A percentile compares a stretch with the other conserved stretches of the same genome.
phyloP scores from a whole-genome alignment of 2,888 invertebrate genomes.

The Sympetrum striolatum region DNA sequence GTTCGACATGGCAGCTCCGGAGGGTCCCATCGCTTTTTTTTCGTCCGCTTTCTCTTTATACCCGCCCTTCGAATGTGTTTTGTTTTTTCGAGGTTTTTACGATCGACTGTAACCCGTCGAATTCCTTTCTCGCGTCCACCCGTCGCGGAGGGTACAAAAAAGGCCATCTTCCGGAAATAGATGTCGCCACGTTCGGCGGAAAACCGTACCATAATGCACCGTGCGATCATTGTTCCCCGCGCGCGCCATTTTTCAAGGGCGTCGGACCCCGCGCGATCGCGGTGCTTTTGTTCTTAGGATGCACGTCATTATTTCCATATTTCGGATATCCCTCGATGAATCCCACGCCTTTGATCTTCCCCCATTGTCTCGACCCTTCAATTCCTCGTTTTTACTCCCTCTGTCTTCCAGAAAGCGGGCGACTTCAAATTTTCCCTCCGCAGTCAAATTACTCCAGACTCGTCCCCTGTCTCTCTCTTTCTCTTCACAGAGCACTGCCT shows the following conservation, averaged over 20 bases:
- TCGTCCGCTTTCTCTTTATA: background rate
- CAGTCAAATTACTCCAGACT: background rate
- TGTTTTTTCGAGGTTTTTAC: background rate
- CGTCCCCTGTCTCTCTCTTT: background rate
- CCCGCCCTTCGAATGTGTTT: background rate
- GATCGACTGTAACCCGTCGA: background rate
- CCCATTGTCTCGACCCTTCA: background rate
- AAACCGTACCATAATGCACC: background rate
- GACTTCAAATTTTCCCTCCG: background rate
- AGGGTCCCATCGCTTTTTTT: background rate
- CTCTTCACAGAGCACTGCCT: background rate
- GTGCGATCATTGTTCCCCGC: no score
- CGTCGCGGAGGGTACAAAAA: background rate
- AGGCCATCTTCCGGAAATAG: background rate
- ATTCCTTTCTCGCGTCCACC: background rate
- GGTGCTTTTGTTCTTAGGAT: background rate
- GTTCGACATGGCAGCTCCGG: background rate
- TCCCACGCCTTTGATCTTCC: background rate
- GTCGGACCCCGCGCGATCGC: background rate
- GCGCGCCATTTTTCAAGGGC: background rate
- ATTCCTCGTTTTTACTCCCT: background rate
- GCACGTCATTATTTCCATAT: constrained; percentile 12
- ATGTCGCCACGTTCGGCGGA: background rate
- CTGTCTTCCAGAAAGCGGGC: background rate
- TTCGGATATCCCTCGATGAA: background rate